Base-by-base conservation (phyloP, 2,888 invertebrate genomes). In the Habroteleia sp. region DNA sequence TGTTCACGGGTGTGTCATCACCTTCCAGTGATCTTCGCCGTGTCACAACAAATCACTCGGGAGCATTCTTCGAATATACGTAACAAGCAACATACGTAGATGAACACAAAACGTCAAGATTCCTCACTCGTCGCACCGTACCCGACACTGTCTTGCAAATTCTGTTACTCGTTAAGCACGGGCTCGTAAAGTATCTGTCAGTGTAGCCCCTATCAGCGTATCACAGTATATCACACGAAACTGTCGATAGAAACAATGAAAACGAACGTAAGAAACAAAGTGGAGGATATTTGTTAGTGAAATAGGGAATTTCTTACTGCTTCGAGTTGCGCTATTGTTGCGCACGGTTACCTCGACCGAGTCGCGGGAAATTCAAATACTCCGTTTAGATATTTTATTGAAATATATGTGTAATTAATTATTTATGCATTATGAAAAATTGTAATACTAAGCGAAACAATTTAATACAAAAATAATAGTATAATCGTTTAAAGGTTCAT, bases 1-100 rank as follows among this genome's bases (percentile, higher is more conserved):
- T 27, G 37, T 37, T 52, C 25, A 16, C 52, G 52, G 52, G 52
- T 52, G 52, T 52, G 52, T 52, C 52, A 52, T 52, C 37, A 27
- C 6, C 37, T 11, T 16, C 11, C 16, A 52, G 11, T 25, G 13
- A 37, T 37, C 5, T 25, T 27, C 10, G 16, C 27, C 5, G 17
- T 27, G 27, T 48, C 48, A 48, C 20, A 48, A 31, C 33, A 33
- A 17, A 4, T 33, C 23, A 16, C 10, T 10, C 31, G 16, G 31
- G 2, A 31, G 17, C 46, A 46, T 46, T 17, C 31, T 17, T 17
- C n/a, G 25, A 7, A 13, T 7, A 7, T 6, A 13, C 42, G 20
- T 20, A 8, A 39, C 17, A 8, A 11, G 10, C 20, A 20, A 2
- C 14, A 17, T 13, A 8, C 1, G 4, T 31, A 14, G 6, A 5